These are phyloP conservation scores for Carterocephalus palaemon DNA, from an alignment of 2,888 invertebrate genomes.

Conservation along the genomic window DNA sequence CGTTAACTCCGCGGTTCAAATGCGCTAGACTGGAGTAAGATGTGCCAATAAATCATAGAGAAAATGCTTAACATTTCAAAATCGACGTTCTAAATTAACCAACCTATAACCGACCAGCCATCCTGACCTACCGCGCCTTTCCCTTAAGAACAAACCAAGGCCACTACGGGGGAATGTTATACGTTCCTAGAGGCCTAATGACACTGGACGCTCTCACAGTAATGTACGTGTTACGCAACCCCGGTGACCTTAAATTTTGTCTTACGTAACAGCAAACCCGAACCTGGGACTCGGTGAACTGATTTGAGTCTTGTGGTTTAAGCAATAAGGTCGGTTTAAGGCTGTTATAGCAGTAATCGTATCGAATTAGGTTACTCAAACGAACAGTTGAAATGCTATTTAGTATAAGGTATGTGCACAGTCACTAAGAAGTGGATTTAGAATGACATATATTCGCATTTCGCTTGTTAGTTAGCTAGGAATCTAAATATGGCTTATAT, in stretches of 20 bases:
- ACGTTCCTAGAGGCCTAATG: constrained; percentile 7
- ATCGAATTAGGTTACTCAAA: constrained; percentile 58
- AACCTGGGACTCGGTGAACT: constrained; percentile 37
- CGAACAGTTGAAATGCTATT: constrained; percentile 45
- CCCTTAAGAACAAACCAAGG: neutral
- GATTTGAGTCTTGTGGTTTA: constrained; percentile 32
- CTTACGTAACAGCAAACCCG: constrained; percentile 65
- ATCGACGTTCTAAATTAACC: constrained; percentile 61
- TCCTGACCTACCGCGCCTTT: constrained; percentile 10
- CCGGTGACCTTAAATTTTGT: constrained; percentile 61
- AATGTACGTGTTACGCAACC: constrained; percentile 61
- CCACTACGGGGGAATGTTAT: constrained; percentile 1
- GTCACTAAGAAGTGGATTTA: too few species aligned
- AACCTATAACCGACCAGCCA: constrained; percentile 40
- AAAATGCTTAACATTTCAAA: constrained; percentile 48
- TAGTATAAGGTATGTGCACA: constrained; percentile 37
- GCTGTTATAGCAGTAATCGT: constrained; percentile 19
- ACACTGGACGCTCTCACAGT: constrained; percentile 45
- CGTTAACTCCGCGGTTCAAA: constrained; percentile 7
- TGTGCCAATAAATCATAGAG: constrained; percentile 37
- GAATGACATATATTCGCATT: too few species aligned
- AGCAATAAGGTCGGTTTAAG: constrained; percentile 30
- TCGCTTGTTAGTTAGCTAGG: too few species aligned
- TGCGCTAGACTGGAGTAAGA: constrained; percentile 26
- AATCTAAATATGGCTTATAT: too few species aligned